Conservation (phyloP, 2,888 invertebrate genomes). For the Molorchus minor region DNA sequence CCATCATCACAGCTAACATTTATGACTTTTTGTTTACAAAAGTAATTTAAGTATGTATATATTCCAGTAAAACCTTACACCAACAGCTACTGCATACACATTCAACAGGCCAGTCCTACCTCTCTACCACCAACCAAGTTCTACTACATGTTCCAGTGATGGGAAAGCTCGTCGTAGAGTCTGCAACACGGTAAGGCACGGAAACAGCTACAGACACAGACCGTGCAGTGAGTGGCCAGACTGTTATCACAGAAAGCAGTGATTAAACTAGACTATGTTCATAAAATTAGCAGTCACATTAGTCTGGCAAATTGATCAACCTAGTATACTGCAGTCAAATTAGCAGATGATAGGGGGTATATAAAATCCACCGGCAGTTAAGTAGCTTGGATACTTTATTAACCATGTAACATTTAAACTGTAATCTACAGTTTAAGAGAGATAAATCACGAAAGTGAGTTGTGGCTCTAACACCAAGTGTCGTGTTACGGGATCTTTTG, state of each 20-base stretch:
- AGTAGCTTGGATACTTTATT: too few relatives aligned
- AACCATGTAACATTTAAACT: too few relatives aligned
- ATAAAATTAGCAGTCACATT: conserved; percentile 48
- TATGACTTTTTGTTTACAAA: conserved; percentile 12
- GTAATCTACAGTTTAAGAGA: too few relatives aligned
- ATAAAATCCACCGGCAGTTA: too few relatives aligned
- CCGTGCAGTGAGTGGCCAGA: conserved; percentile 62
- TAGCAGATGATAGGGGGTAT: background rate
- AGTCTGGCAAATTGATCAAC: conserved; percentile 45
- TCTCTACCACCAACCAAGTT: conserved; percentile 49
- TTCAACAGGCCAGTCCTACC: conserved; percentile 57
- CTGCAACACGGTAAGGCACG: conserved; percentile 58
- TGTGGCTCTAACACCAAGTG: too few relatives aligned
- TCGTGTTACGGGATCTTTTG: too few relatives aligned
- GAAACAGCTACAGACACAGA: conserved; percentile 62
- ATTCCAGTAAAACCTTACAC: conserved; percentile 41
- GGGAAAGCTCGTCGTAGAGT: conserved; percentile 20
- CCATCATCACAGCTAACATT: background rate
- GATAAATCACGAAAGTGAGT: too few relatives aligned
- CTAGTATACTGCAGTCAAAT: conserved; percentile 24
- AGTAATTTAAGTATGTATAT: conserved; percentile 25
- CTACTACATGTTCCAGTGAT: conserved; percentile 39
- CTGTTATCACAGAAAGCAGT: conserved; percentile 63
- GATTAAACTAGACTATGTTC: conserved; percentile 56
- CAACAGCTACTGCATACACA: conserved; percentile 56